A percentile compares a stretch with the other conserved stretches of the same genome.
phyloP scores from a whole-genome alignment of 2,888 invertebrate species.

The Tupiocoris notatus region DNA sequence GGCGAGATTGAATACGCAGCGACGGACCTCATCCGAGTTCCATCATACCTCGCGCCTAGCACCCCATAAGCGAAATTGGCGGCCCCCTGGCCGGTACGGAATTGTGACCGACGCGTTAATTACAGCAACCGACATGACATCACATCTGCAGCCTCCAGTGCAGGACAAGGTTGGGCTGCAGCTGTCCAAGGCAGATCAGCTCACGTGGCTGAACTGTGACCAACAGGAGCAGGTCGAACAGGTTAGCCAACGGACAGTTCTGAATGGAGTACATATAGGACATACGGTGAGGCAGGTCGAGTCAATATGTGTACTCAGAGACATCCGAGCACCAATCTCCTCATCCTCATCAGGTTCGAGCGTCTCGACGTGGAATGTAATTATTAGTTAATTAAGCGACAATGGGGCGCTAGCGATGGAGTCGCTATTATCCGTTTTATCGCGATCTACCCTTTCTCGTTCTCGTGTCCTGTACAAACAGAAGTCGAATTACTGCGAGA shows the following conservation, averaged over 20 bases:
- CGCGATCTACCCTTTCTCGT: background rate
- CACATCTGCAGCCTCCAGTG: no score
- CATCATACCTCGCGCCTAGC: background rate
- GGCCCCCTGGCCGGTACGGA: background rate
- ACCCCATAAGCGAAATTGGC: background rate
- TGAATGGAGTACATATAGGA: background rate
- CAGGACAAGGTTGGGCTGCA: background rate
- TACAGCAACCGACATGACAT: background rate
- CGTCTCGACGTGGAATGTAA: background rate
- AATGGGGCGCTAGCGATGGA: background rate
- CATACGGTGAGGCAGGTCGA: background rate
- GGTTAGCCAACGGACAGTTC: background rate
- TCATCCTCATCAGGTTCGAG: background rate
- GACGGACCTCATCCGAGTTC: background rate
- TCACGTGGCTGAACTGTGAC: background rate
- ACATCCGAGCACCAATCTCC: no score
- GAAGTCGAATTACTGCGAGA: background rate
- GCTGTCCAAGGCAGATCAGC: background rate
- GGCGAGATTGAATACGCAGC: background rate
- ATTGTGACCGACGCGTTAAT: background rate
- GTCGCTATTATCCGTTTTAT: background rate
- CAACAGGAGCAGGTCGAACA: background rate
- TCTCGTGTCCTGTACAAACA: background rate
- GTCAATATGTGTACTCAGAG: background rate
- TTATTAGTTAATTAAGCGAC: background rate